Evolutionary conservation across 2,888 invertebrate species (phyloP), one percentile per base, ranked within the genome.

Genomic region (Ophion costatus): DNA sequence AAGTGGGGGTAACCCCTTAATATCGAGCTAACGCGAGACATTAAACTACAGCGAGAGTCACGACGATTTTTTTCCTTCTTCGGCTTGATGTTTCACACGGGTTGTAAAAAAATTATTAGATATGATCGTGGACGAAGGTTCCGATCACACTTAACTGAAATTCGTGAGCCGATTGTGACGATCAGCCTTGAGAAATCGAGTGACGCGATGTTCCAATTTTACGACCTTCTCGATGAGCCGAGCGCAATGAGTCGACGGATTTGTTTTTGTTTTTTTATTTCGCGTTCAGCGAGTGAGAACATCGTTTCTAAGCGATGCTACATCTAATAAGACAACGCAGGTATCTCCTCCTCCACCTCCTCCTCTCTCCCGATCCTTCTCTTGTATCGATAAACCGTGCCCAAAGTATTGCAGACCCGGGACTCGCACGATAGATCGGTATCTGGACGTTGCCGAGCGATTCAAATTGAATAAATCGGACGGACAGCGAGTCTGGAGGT

Each of bases 401-500:
- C 24, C 76, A 20, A 64, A 22, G n/a, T 63, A 64, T 45, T 63
- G 57, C 64, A 22, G 70, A 75, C 51, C 38, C 56, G 77, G 6
- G 56, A n/a, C 29, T 57, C 6, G 66, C 75, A 67, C 75, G 75
- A 82, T 56, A 64, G 87, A 89, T 89, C 87, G 88, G 82, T 73
- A 83, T 79, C 78, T 83, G 80, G 56, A 59, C 79, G 57, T 69
- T 67, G 80, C 51, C 56, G 59, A 79, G 59, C 59, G 81, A 83
- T 85, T 86, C 57, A 90, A 90, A 92, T 90, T 91, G 89, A 91
- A 91, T 90, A 89, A 90, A 91, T 91, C 88, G 88, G 89, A 89
- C 83, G 86, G 85, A 87, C 24, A 57, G 75, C 56, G 75, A 38
- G 76, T 63, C 73, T 74, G 24, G 61, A 24, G 61, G 66, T 64